Conservation (phyloP, 2,113 vertebrate genomes). For the Lanius ludovicianus region DNA sequence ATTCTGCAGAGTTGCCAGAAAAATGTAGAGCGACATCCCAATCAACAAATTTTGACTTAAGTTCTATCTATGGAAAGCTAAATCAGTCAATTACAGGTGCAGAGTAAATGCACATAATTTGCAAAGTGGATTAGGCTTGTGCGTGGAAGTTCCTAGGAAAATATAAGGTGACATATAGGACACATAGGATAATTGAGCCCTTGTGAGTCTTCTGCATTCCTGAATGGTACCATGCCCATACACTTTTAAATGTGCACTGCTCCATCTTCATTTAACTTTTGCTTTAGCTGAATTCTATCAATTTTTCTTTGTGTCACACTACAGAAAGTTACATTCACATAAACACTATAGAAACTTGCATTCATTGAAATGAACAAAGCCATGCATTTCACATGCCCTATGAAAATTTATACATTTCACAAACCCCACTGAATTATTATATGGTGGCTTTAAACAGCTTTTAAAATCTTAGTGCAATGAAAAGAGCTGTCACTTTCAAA, state of each 20-base stretch:
- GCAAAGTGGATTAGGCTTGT: background rate
- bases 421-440: background rate
- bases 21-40: background rate
- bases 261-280: background rate
- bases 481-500: background rate
- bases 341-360: background rate
- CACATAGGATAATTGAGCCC: background rate
- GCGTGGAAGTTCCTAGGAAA: background rate
- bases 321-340: background rate
- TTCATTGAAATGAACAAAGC: background rate
- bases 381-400: background rate
- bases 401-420: background rate
- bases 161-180: background rate
- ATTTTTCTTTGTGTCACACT: background rate
- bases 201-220: background rate
- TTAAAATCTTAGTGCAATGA: background rate
- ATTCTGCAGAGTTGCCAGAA: background rate
- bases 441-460: background rate
- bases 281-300: background rate
- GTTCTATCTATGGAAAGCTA: background rate
- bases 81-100: background rate
- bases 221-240: background rate
- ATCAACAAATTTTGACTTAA: background rate
- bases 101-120: background rate
- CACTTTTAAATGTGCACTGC: background rate